These are phyloP conservation scores for Meta bourneti DNA, from an alignment of 2,888 invertebrate species.

Conservation along the genomic window DNA sequence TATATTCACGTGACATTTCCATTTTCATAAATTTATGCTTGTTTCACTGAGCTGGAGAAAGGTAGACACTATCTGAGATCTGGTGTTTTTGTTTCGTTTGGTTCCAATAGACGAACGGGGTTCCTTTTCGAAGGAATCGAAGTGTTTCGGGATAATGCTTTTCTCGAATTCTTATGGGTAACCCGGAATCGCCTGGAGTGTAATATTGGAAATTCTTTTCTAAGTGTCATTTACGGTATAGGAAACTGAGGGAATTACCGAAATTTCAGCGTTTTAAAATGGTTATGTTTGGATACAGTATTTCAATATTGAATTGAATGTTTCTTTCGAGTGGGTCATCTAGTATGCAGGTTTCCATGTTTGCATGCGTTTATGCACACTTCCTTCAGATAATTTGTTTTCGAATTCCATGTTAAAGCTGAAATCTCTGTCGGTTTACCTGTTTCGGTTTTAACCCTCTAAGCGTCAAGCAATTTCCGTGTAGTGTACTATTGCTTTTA, in stretches of 20 bases:
- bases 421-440: too few relatives aligned
- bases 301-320: too few relatives aligned
- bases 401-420: too few relatives aligned
- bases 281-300: too few relatives aligned
- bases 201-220: neutral
- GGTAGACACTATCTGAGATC: neutral
- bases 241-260: neutral
- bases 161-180: neutral
- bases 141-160: neutral
- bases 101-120: neutral
- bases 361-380: too few relatives aligned
- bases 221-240: neutral
- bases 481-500: too few relatives aligned
- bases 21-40: constrained; percentile 65
- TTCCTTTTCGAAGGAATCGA: neutral
- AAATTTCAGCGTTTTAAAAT: neutral
- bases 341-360: too few relatives aligned
- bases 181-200: neutral
- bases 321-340: too few relatives aligned
- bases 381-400: too few relatives aligned
- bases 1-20: constrained; percentile 61
- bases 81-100: neutral
- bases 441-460: too few relatives aligned
- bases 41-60: constrained; percentile 8
- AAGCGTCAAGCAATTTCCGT: too few relatives aligned